Percentiles rank a stretch among this genome's conserved stretches.
Evolutionary conservation across 2,113 vertebrate species (phyloP).

Genomic region (Trogon melanurus): DNA sequence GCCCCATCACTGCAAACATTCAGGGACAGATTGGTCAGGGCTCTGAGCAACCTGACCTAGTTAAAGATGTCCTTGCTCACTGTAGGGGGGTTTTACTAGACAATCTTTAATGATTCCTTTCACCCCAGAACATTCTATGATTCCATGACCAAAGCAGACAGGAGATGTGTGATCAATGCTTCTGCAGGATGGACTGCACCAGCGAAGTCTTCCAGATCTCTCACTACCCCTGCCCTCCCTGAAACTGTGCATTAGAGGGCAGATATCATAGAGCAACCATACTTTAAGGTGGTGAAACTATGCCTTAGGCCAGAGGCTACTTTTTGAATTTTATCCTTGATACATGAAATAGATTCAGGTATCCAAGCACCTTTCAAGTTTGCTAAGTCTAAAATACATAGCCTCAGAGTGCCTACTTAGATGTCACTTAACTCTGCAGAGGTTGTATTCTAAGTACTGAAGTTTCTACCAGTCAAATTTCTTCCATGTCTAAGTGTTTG

Average conservation of each 20-base stretch:
- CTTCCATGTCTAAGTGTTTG: not conserved
- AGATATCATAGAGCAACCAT: not conserved
- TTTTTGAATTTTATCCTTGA: not conserved
- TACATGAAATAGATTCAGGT: not conserved
- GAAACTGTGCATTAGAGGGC: accelerated
- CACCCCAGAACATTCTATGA: too few relatives aligned
- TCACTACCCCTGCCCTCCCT: not conserved
- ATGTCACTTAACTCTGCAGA: not conserved
- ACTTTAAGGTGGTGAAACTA: not conserved
- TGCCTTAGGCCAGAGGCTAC: not conserved
- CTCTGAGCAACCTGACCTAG: too few relatives aligned
- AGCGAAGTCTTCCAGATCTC: not conserved
- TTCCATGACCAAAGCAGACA: not conserved
- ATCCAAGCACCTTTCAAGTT: not conserved
- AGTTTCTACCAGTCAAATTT: conserved; percentile 13
- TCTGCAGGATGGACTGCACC: not conserved
- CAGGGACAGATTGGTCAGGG: too few relatives aligned
- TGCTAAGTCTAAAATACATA: not conserved
- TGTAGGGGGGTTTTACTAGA: too few relatives aligned
- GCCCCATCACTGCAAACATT: too few relatives aligned
- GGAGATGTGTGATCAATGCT: not conserved
- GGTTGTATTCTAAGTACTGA: not conserved
- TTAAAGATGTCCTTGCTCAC: too few relatives aligned
- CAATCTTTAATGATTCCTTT: too few relatives aligned
- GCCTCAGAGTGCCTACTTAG: not conserved